Evolutionary conservation across 92 coral and sea anemone species (phyloP).

Genomic region (Heteractis magnifica): DNA sequence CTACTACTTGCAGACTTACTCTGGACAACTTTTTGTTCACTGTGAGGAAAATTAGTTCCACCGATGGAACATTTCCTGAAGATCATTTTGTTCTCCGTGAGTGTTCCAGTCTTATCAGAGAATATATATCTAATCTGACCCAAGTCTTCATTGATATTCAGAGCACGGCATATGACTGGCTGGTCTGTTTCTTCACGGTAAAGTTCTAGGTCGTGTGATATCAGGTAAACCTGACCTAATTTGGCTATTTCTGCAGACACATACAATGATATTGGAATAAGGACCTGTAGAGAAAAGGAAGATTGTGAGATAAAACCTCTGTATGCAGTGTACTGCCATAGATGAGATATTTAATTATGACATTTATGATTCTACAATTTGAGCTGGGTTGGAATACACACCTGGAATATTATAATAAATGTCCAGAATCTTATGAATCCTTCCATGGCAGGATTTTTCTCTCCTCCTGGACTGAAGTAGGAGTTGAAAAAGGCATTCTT

Average conservation of each 20-base stretch:
- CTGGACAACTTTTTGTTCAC: slow-evolving; percentile 45
- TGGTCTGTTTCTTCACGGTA: slow-evolving; percentile 89
- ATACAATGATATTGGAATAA: slow-evolving; percentile 91
- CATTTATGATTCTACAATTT: too few relatives aligned
- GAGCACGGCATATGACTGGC: slow-evolving; percentile 94
- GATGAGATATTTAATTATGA: too few relatives aligned
- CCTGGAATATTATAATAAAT: slow-evolving; percentile 93
- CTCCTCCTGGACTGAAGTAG: slow-evolving; percentile 75
- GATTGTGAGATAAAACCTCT: too few relatives aligned
- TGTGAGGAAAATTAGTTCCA: slow-evolving; percentile 84
- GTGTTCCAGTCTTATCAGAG: slow-evolving; percentile 99
- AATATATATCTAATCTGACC: slow-evolving; percentile 94
- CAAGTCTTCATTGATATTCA: slow-evolving; percentile 92
- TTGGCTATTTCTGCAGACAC: slow-evolving; percentile 98
- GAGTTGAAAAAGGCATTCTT: slow-evolving; percentile 74
- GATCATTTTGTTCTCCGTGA: slow-evolving; percentile 97
- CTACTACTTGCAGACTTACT: background rate
- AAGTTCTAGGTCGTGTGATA: slow-evolving; percentile 80
- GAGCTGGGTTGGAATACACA: background rate
- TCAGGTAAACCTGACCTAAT: slow-evolving; percentile 84
- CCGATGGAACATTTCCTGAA: slow-evolving; percentile 90
- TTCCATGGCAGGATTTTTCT: slow-evolving; percentile 60
- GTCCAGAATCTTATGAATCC: slow-evolving; percentile 98
- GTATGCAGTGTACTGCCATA: too few relatives aligned
- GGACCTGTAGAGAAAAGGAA: slow-evolving; percentile 53